Conservation (phyloP, 2,113 vertebrate species). For the Uria lomvia region DNA sequence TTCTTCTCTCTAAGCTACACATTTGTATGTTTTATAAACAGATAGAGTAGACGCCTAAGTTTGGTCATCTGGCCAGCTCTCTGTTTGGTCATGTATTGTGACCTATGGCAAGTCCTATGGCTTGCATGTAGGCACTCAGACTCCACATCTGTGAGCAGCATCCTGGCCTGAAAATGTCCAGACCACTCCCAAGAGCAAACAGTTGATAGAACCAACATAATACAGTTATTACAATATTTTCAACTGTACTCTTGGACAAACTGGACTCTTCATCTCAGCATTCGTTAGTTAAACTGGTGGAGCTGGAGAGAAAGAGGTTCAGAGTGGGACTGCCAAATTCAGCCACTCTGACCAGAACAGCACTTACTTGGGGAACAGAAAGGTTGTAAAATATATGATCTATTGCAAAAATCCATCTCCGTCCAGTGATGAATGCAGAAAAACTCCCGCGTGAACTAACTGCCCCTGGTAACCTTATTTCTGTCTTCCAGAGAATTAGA, state of each 20-base stretch:
- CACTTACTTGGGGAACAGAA: background rate
- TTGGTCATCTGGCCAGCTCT: background rate
- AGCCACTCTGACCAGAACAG: background rate
- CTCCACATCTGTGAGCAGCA: background rate
- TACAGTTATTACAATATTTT: background rate
- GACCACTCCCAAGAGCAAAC: background rate
- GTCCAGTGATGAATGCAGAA: background rate
- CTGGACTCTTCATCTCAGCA: background rate
- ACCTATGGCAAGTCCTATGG: background rate
- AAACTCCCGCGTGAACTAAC: background rate
- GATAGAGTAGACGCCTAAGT: background rate
- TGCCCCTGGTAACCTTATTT: background rate
- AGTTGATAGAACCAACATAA: background rate
- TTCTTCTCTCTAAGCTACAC: background rate
- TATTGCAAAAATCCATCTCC: background rate
- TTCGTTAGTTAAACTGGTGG: background rate
- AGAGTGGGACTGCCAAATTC: background rate
- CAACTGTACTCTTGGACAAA: background rate
- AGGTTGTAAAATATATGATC: background rate
- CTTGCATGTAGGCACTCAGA: background rate
- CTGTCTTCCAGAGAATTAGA: conserved; percentile 51
- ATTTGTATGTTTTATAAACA: background rate
- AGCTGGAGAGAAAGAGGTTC: background rate
- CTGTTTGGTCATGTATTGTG: background rate
- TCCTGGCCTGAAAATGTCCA: background rate